Conservation (phyloP, 2,888 invertebrate genomes). For the Synanthedon myopaeformis region DNA sequence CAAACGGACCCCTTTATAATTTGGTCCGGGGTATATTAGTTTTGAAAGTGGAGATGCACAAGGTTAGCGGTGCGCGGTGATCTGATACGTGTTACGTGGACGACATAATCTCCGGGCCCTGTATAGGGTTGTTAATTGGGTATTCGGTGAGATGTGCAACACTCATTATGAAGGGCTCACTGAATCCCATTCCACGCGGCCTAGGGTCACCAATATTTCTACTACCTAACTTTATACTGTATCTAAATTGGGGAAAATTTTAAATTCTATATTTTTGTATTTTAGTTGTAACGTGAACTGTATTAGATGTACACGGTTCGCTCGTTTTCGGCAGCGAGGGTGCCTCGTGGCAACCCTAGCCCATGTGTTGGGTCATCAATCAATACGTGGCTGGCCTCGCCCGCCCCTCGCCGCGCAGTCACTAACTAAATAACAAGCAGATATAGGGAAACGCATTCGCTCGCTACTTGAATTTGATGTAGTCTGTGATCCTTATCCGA, state of each 20-base stretch:
- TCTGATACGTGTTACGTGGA: constrained; percentile 26
- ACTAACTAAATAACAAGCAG: constrained; percentile 43
- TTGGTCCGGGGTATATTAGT: constrained; percentile 21
- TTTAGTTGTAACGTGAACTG: background rate
- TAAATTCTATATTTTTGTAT: background rate
- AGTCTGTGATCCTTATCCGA: constrained; percentile 11
- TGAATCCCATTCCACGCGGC: constrained; percentile 9
- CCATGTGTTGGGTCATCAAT: constrained; percentile 41
- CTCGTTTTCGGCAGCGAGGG: background rate
- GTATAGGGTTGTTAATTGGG: constrained; percentile 46
- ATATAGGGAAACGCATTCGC: constrained; percentile 37
- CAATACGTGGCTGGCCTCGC: constrained; percentile 31
- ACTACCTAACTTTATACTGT: too few relatives aligned
- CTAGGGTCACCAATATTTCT: background rate
- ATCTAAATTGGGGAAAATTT: too few relatives aligned
- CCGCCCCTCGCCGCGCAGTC: constrained; percentile 14
- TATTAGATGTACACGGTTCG: background rate
- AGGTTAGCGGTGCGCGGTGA: constrained; percentile 29
- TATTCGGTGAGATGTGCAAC: constrained; percentile 35
- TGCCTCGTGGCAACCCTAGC: constrained; percentile 17
- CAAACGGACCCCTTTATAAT: constrained; percentile 35
- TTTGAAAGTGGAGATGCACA: constrained; percentile 18
- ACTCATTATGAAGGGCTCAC: constrained; percentile 30
- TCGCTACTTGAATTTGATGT: constrained; percentile 30
- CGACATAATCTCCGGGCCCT: constrained; percentile 39